These are phyloP conservation scores for Enteromius paludinosus DNA, from an alignment of 2,797 vertebrate genomes.

Conservation along the genomic window DNA sequence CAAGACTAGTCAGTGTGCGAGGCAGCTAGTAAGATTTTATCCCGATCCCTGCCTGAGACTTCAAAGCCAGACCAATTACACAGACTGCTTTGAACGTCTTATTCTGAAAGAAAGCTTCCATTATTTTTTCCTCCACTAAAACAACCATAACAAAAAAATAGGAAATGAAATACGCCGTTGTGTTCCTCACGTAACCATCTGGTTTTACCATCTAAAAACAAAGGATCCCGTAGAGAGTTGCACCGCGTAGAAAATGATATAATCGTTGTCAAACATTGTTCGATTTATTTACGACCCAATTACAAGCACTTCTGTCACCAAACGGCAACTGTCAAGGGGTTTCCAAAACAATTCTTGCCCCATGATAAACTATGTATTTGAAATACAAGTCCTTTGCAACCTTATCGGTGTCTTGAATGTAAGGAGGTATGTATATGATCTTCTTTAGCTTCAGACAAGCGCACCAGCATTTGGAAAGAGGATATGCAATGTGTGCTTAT, in stretches of 20 bases:
- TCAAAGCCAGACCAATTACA: constrained; percentile 75
- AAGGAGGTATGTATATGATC: constrained; percentile 2
- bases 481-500: constrained; percentile 80
- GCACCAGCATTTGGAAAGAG: constrained; percentile 78
- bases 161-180: constrained; percentile 73
- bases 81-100: constrained; percentile 72
- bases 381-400: neutral
- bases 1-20: constrained; percentile 58
- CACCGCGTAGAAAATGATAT: constrained; percentile 75
- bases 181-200: constrained; percentile 72
- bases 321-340: constrained; percentile 68
- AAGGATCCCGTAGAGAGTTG: constrained; percentile 74
- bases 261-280: constrained; percentile 80
- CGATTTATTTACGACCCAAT: constrained; percentile 76
- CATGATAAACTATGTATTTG: neutral
- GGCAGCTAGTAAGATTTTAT: constrained; percentile 59
- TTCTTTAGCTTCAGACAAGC: constrained; percentile 64
- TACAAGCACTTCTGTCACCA: constrained; percentile 72
- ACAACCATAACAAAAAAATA: constrained; percentile 72
- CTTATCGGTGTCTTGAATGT: neutral
- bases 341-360: constrained; percentile 58
- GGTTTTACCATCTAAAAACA: constrained; percentile 75
- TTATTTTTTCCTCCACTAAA: constrained; percentile 70
- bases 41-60: constrained; percentile 65
- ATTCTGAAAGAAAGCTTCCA: constrained; percentile 71